These are phyloP conservation scores for Sterna hirundo DNA, from an alignment of 2,113 vertebrate species.

Conservation along the genomic window DNA sequence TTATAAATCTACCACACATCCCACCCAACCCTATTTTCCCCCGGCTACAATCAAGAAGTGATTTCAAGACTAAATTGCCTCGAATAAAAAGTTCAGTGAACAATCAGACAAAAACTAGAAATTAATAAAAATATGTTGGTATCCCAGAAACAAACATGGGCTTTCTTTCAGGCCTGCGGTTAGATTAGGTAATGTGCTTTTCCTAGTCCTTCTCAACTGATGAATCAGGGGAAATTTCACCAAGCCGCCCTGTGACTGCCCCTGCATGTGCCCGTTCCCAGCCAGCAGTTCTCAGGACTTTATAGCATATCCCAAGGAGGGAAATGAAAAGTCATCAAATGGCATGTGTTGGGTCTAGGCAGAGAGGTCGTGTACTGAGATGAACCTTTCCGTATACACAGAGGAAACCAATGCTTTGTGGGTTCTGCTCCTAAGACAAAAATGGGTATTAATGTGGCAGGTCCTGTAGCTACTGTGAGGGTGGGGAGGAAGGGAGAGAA, in stretches of 20 bases:
- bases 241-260: fast-evolving
- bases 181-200: not conserved
- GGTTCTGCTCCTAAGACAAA: not conserved
- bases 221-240: not conserved
- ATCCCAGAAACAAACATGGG: not conserved
- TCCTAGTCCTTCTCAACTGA: not conserved
- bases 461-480: not conserved
- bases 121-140: not conserved
- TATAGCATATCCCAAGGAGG: not conserved
- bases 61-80: not conserved
- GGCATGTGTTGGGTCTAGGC: not conserved
- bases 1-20: not conserved
- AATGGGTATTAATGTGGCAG: not conserved
- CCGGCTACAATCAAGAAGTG: not conserved
- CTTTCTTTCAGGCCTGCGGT: not conserved
- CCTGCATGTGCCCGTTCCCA: fast-evolving
- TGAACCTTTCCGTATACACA: not conserved
- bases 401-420: not conserved
- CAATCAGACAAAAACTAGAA: not conserved
- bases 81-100: not conserved
- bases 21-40: not conserved
- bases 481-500: not conserved
- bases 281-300: not conserved
- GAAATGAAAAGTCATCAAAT: not conserved
- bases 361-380: not conserved